Evolutionary conservation across 2,797 vertebrate species (phyloP).

Genomic region (Pangasius djambal): DNA sequence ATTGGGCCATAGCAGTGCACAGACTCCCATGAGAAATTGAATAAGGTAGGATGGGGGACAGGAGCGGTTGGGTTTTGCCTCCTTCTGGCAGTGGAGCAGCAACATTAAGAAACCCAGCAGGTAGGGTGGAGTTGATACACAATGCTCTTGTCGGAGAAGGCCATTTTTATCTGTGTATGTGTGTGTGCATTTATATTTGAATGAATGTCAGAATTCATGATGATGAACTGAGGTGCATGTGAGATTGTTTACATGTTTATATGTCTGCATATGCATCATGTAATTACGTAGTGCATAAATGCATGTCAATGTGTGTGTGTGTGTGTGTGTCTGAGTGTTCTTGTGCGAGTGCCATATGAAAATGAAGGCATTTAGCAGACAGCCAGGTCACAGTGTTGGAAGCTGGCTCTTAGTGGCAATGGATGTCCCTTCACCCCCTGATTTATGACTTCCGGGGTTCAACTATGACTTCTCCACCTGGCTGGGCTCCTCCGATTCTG

Average conservation of each 20-base stretch:
- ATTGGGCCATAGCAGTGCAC: slow-evolving; percentile 9
- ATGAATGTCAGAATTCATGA: slow-evolving; percentile 50
- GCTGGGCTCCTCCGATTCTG: slow-evolving; percentile 55
- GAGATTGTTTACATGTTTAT: slow-evolving; percentile 31
- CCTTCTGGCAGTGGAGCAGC: slow-evolving; percentile 85
- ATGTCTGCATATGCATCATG: slow-evolving; percentile 42
- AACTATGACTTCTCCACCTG: slow-evolving; percentile 59
- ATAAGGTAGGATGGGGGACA: slow-evolving; percentile 50
- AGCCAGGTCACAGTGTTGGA: slow-evolving; percentile 85
- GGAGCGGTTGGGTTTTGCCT: slow-evolving; percentile 68
- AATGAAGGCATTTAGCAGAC: slow-evolving; percentile 83
- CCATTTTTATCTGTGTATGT: slow-evolving; percentile 70
- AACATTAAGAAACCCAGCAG: slow-evolving; percentile 77
- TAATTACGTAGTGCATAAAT: slow-evolving; percentile 34
- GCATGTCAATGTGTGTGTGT: slow-evolving; percentile 29
- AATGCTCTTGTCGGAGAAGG: slow-evolving; percentile 85
- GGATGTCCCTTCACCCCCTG: slow-evolving; percentile 62
- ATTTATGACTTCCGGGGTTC: slow-evolving; percentile 53
- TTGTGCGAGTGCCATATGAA: slow-evolving; percentile 55
- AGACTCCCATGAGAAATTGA: slow-evolving; percentile 29
- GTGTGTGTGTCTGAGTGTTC: slow-evolving; percentile 28
- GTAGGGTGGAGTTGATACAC: slow-evolving; percentile 76
- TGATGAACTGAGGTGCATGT: slow-evolving; percentile 42
- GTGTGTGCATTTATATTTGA: slow-evolving; percentile 50
- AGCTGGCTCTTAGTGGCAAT: slow-evolving; percentile 75